A percentile compares a stretch with the other conserved stretches of the same genome.
Conservation (phyloP, 2,113 vertebrate genomes). For the Murina feae region DNA sequence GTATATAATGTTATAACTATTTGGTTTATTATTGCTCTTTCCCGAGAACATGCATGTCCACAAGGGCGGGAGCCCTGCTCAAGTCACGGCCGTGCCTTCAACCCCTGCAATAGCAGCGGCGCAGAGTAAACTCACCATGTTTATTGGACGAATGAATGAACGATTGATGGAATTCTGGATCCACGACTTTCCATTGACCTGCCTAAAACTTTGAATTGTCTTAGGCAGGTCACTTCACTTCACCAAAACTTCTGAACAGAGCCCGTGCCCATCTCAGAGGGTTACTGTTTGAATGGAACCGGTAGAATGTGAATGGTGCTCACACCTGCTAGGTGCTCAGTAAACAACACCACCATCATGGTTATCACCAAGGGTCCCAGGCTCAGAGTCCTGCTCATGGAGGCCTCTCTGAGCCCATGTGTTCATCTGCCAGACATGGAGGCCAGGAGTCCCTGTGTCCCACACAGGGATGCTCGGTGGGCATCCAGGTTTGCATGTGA, state of each 20-base stretch:
- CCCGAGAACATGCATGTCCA: not conserved
- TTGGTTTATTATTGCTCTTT: not conserved
- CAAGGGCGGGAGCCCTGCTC: not conserved
- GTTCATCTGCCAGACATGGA: no score
- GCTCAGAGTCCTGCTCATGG: not conserved
- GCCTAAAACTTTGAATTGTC: not conserved
- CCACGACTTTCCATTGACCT: not conserved
- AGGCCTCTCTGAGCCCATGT: not conserved
- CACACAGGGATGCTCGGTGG: fast-evolving
- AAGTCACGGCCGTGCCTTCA: not conserved
- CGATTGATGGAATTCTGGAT: not conserved
- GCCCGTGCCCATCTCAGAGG: not conserved
- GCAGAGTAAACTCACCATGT: not conserved
- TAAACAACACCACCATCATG: not conserved
- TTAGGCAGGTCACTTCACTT: not conserved
- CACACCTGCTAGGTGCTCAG: not conserved
- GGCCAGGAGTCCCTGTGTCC: not conserved
- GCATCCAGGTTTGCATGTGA: not conserved
- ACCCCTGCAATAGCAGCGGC: not conserved
- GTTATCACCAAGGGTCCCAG: not conserved
- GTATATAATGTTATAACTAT: no score
- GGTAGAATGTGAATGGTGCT: not conserved
- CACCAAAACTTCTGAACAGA: not conserved
- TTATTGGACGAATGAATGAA: not conserved
- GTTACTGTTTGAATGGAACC: not conserved